These are phyloP conservation scores for Ceryle rudis DNA, from an alignment of 2,797 vertebrate species.

Conservation along the genomic window DNA sequence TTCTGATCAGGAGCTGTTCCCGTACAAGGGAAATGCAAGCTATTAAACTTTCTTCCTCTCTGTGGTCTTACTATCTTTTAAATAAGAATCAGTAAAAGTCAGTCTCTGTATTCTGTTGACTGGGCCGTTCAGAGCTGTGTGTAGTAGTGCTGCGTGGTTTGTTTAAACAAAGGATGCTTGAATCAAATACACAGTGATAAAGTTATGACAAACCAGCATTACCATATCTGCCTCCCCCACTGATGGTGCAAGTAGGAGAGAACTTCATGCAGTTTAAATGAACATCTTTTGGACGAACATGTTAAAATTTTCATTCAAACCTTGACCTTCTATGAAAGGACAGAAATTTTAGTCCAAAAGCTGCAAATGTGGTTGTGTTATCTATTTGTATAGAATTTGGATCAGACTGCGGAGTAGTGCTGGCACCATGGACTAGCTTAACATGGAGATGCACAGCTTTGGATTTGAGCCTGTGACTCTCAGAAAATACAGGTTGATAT, in stretches of 20 bases:
- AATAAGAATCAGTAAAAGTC: neutral
- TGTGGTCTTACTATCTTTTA: neutral
- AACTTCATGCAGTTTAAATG: neutral
- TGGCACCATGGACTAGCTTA: neutral
- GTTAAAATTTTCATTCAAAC: too few relatives aligned
- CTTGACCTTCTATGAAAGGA: neutral
- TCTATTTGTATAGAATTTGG: neutral
- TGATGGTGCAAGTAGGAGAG: fast-evolving
- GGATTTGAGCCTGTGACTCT: neutral
- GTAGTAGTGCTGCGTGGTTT: neutral
- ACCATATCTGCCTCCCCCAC: neutral
- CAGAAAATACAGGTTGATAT: neutral
- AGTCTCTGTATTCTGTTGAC: neutral
- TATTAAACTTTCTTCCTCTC: neutral
- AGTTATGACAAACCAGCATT: neutral
- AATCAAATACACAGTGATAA: neutral
- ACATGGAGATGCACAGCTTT: neutral
- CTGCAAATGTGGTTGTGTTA: neutral
- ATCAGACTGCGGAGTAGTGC: neutral
- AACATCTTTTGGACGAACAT: neutral
- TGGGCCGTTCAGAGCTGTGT: neutral
- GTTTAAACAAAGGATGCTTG: neutral
- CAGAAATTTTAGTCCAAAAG: neutral
- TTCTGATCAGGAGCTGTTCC: neutral
- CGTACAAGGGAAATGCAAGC: neutral